Evolutionary conservation across 1,140 invertebrate species (phyloP).

Genomic region (Eufriesea mexicana): DNA sequence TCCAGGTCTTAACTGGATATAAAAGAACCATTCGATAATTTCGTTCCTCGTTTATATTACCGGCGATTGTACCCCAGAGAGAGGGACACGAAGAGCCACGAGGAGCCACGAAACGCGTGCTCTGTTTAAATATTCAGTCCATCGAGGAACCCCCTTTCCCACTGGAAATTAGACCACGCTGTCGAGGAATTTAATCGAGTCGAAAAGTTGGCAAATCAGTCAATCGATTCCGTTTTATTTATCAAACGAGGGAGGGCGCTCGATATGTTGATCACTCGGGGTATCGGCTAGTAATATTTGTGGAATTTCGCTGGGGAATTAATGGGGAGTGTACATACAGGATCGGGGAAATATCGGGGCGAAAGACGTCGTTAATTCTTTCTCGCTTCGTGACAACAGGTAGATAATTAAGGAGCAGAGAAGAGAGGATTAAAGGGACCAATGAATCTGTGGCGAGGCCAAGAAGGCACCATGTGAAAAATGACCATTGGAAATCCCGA

Average conservation of each 20-base stretch:
- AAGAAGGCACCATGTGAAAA: conserved; percentile 20
- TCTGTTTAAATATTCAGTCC: neutral
- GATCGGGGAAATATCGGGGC: too few species aligned
- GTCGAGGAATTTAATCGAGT: neutral
- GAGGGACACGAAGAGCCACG: too few species aligned
- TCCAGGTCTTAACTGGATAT: neutral
- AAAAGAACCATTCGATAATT: neutral
- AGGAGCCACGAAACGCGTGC: neutral
- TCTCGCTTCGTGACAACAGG: neutral
- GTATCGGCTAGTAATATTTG: too few species aligned
- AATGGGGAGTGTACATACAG: too few species aligned
- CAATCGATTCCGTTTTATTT: too few species aligned
- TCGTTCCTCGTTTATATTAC: neutral
- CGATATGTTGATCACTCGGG: too few species aligned
- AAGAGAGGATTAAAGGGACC: neutral
- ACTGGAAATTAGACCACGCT: neutral
- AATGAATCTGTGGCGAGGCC: conserved; percentile 15
- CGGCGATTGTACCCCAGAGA: neutral
- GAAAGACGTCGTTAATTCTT: neutral
- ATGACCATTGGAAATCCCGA: conserved; percentile 22
- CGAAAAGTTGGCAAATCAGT: neutral
- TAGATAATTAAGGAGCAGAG: conserved; percentile 17
- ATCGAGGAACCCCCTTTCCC: neutral
- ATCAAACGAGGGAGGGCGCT: neutral
- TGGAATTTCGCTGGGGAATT: neutral